Evolutionary conservation across 64 coral and sea anemone genomes (phyloP).

Genomic region (Pocillopora verrucosa): DNA sequence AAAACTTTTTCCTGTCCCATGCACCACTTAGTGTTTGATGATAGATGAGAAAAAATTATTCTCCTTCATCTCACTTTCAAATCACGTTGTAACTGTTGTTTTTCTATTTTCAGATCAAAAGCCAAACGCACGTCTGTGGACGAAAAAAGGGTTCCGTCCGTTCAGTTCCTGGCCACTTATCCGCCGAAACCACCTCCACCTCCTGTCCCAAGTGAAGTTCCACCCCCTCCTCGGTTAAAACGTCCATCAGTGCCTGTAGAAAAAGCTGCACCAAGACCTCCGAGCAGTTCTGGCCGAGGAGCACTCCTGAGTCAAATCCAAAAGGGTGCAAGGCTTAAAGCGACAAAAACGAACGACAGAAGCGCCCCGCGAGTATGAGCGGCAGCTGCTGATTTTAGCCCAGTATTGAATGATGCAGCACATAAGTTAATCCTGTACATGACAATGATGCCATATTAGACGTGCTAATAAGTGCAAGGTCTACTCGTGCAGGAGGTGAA

Average conservation of each 20-base stretch:
- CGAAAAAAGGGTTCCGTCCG: neutral
- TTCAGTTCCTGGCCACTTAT: neutral
- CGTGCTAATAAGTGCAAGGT: too few relatives aligned
- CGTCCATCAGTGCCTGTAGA: neutral
- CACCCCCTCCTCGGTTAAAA: slow-evolving; percentile 18
- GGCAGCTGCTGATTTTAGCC: neutral
- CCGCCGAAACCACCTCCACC: slow-evolving; percentile 43
- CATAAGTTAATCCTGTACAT: neutral
- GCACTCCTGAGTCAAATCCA: slow-evolving; percentile 46
- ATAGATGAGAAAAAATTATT: too few relatives aligned
- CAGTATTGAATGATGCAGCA: neutral
- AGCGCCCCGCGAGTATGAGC: slow-evolving; percentile 47
- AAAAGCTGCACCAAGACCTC: neutral
- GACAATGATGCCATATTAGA: too few relatives aligned
- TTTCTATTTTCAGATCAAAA: slow-evolving; percentile 1
- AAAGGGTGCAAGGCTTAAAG: slow-evolving; percentile 40
- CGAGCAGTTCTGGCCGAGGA: neutral
- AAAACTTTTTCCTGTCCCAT: too few relatives aligned
- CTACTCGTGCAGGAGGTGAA: too few relatives aligned
- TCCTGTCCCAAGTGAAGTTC: neutral
- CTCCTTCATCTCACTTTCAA: too few relatives aligned
- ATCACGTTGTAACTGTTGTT: neutral
- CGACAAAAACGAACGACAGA: slow-evolving; percentile 44
- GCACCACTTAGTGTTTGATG: too few relatives aligned
- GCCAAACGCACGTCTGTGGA: slow-evolving; percentile 3